These are phyloP conservation scores for Drosophila stalkeri DNA, from an alignment of 2,888 invertebrate species.

Conservation along the genomic window DNA sequence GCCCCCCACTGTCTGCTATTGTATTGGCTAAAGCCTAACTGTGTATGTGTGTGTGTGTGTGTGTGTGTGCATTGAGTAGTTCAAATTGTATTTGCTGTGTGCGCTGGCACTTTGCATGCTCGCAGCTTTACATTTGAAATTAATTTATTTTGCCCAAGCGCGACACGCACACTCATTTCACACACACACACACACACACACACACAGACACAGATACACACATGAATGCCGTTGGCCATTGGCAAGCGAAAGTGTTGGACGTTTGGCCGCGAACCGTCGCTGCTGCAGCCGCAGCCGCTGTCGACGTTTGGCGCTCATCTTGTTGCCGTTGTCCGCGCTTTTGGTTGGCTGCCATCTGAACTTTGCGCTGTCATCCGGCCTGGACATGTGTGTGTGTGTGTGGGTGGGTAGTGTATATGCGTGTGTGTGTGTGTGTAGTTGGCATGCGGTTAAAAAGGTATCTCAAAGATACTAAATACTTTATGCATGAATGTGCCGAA, in stretches of 20 bases:
- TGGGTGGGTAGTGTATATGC: constrained; percentile 5
- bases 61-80: constrained; percentile 48
- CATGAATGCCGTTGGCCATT: constrained; percentile 44
- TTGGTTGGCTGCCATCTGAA: constrained; percentile 77
- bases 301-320: constrained; percentile 47
- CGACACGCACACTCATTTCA: constrained; percentile 31
- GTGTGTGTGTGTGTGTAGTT: constrained; percentile 65
- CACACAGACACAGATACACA: not conserved
- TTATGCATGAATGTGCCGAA: constrained; percentile 82
- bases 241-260: constrained; percentile 76
- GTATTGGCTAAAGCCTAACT: constrained; percentile 34
- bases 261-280: constrained; percentile 31
- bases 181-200: constrained; percentile 13
- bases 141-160: constrained; percentile 77
- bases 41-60: constrained; percentile 28
- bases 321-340: constrained; percentile 70
- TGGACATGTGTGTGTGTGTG: constrained; percentile 28
- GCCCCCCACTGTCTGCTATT: constrained; percentile 20
- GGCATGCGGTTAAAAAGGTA: constrained; percentile 80
- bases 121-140: constrained; percentile 68
- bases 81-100: constrained; percentile 72
- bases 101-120: constrained; percentile 55
- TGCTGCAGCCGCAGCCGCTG: constrained; percentile 29
- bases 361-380: constrained; percentile 55
- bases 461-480: constrained; percentile 83